Evolutionary conservation across 2,888 invertebrate genomes (phyloP), one percentile per base, ranked within the genome.

Genomic region (Orchestes rusci): DNA sequence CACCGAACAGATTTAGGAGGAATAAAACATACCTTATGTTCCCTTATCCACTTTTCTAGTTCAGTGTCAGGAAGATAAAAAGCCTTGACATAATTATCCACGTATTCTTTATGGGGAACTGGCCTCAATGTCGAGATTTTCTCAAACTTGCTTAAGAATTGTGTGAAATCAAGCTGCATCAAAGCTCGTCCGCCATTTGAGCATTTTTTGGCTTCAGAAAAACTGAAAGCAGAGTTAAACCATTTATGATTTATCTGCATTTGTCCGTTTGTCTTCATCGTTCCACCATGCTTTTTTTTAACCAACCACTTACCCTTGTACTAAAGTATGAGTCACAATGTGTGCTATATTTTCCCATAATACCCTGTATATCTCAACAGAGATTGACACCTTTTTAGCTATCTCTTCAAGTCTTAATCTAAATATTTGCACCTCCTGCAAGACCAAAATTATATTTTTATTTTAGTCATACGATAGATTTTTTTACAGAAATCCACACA

Each of bases 131-230:
- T 79, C 0, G 92, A 85, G 41, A 95, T 80, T 59, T 85, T 82
- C 67, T 96, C 94, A 39, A 92, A 73, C 64, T 95, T 93, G 16
- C 89, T 82, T 54, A 93, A 78, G 50, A 96, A 81, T 65, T 97
- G 96, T 4, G 93, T 89, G 61, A 93, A 96, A 72, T 99, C 99
- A 16, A 99, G 72, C 63, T 96, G 96, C 97, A 99, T 99, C 7
- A 99, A 69, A 0, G 94, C 97, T 28, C 99, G 73, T 0, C 99
- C 99, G 16, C 93, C 96, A 56, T 93, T 92, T 0, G 93, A 87
- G 68, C 99, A 99, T 65, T 92, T 94, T 50, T 86, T 90, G 0
- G 90, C 87, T 59, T 82, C 84, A 0, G 92, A 83, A 70, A 87
- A 94, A 19, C 88, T 75, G 68, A 20, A 52, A 68, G 37, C 29